A percentile compares a stretch with the other conserved stretches of the same genome.
These are phyloP conservation scores for Drosophila borborema DNA, from an alignment of 2,888 invertebrate genomes.

Conservation along the genomic window DNA sequence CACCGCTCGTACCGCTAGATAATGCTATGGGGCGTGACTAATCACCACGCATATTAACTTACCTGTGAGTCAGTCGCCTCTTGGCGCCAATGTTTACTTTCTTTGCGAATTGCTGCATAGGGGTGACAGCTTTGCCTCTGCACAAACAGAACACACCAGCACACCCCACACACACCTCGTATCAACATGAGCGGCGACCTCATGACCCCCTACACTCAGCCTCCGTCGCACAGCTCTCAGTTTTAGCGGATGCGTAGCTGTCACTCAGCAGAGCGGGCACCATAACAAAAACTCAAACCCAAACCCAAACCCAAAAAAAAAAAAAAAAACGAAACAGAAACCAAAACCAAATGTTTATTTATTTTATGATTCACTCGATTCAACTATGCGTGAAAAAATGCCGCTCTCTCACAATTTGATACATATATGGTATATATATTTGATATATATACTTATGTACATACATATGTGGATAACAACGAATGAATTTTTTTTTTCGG, in stretches of 20 bases:
- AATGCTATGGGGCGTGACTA: conserved; percentile 57
- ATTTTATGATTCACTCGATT: conserved; percentile 47
- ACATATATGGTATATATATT: conserved; percentile 21
- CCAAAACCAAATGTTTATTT: conserved; percentile 40
- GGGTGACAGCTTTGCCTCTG: conserved; percentile 32
- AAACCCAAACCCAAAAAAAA: conserved; percentile 13
- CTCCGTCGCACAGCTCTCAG: background rate
- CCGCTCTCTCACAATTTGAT: conserved; percentile 56
- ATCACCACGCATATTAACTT: conserved; percentile 31
- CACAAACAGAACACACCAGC: conserved; percentile 7
- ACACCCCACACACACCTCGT: background rate
- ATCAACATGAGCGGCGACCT: conserved; percentile 30
- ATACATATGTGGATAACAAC: conserved; percentile 1
- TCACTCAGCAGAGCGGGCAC: conserved; percentile 58
- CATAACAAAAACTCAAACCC: conserved; percentile 24
- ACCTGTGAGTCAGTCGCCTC: conserved; percentile 53
- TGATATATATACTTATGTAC: background rate
- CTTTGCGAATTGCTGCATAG: conserved; percentile 33
- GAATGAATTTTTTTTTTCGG: conserved; percentile 24
- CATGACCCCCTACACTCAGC: conserved; percentile 12
- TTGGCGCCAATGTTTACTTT: conserved; percentile 34
- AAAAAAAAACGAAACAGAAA: conserved; percentile 1
- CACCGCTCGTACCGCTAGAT: conserved; percentile 12
- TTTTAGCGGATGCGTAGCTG: conserved; percentile 65
- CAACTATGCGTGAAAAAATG: conserved; percentile 56